Conservation (phyloP, 2,888 invertebrate species). For the Pachydiplax longipennis region DNA sequence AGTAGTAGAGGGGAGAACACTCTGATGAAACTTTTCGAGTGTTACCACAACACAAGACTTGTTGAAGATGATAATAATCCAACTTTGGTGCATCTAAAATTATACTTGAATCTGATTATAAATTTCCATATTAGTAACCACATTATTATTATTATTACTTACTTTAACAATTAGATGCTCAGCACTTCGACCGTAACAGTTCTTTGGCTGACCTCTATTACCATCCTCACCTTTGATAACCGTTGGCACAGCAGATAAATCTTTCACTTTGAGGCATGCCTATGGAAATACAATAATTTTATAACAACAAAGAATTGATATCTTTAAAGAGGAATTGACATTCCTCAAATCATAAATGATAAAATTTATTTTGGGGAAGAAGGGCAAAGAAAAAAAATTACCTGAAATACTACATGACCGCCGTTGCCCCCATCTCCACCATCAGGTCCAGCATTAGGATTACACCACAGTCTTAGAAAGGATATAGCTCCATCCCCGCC, state of each 20-base stretch:
- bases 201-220: slow-evolving; percentile 74
- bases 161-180: slow-evolving; percentile 70
- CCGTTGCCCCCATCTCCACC: slow-evolving; percentile 98
- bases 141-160: slow-evolving; percentile 47
- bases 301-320: background rate
- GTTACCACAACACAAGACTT: no score
- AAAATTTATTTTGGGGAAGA: background rate
- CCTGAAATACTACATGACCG: slow-evolving; percentile 88
- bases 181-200: slow-evolving; percentile 85
- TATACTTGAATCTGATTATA: no score
- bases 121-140: no score
- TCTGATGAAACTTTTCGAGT: no score
- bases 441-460: slow-evolving; percentile 92
- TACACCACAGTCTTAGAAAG: slow-evolving; percentile 81
- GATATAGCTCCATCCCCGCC: slow-evolving; percentile 95
- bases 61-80: no score
- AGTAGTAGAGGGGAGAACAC: no score
- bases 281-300: slow-evolving; percentile 51
- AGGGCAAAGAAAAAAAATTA: slow-evolving; percentile 52
- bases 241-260: slow-evolving; percentile 72
- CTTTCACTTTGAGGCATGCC: slow-evolving; percentile 73
- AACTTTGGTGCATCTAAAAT: background rate
- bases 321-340: background rate
- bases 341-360: background rate
- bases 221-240: slow-evolving; percentile 73